These are phyloP conservation scores for Anneissia japonica DNA, from an alignment of 35 echinoderm and acorn worm genomes.

Conservation along the genomic window DNA sequence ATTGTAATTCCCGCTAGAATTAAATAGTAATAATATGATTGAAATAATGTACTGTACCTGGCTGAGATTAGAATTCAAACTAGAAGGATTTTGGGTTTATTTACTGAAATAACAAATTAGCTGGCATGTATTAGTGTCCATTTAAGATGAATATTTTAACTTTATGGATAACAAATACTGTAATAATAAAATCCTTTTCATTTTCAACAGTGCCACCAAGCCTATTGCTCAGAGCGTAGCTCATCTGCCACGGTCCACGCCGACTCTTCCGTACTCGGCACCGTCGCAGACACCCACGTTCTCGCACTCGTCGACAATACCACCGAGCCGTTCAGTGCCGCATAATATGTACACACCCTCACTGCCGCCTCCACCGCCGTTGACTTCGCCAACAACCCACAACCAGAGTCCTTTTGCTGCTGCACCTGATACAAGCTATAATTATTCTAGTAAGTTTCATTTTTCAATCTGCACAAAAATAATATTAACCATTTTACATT, in stretches of 20 bases:
- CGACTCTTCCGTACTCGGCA: neutral
- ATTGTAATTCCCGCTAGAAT: too few relatives aligned
- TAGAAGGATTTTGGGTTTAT: too few relatives aligned
- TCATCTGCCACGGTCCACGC: neutral
- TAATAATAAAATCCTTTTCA: neutral
- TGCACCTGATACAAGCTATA: neutral
- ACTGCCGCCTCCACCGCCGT: conserved; percentile 6
- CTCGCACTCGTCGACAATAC: neutral
- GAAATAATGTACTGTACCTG: too few relatives aligned
- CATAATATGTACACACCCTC: conserved; percentile 19
- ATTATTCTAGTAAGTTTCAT: neutral
- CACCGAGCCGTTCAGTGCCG: neutral
- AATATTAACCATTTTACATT: too few relatives aligned
- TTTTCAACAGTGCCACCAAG: neutral
- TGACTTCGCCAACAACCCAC: neutral
- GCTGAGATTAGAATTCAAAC: too few relatives aligned
- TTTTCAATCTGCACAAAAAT: too few relatives aligned
- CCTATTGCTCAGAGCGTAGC: neutral
- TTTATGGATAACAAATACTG: too few relatives aligned
- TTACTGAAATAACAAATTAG: too few relatives aligned
- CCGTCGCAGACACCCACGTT: neutral
- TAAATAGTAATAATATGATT: too few relatives aligned
- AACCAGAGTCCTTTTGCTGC: neutral
- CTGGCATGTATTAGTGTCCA: too few relatives aligned
- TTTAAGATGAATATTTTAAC: too few relatives aligned